phyloP scores from a whole-genome alignment of 2,888 invertebrate species.

The Philhelius pedissequus region DNA sequence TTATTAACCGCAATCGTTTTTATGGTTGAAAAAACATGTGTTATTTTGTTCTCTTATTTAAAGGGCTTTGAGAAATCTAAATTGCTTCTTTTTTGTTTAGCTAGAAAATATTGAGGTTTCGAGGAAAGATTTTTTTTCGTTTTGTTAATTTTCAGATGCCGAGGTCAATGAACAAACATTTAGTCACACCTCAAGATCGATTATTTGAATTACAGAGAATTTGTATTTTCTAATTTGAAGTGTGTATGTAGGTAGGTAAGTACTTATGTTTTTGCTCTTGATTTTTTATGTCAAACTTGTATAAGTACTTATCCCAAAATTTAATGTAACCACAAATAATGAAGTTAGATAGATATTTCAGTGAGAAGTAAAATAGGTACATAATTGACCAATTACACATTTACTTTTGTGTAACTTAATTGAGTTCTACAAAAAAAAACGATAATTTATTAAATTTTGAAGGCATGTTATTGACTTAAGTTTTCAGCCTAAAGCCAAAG shows the following conservation, averaged over 20 bases:
- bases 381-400: background rate
- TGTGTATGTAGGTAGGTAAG: background rate
- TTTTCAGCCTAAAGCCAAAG: too few species aligned
- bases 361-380: background rate
- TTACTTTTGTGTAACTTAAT: background rate
- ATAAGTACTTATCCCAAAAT: background rate
- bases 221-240: background rate
- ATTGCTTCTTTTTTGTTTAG: background rate
- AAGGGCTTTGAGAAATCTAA: background rate
- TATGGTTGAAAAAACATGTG: background rate
- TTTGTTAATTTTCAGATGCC: background rate
- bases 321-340: background rate
- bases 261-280: background rate
- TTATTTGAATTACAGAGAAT: background rate
- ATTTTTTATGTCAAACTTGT: background rate
- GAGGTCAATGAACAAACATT: background rate
- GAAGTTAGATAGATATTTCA: background rate
- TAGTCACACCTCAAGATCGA: background rate
- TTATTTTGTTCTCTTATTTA: background rate
- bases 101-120: background rate
- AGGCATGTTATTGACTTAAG: too few species aligned
- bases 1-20: slow-evolving; percentile 14
- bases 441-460: too few species aligned
- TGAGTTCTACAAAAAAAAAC: background rate
- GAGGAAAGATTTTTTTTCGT: background rate